These are phyloP conservation scores for Telenomus remus DNA, from an alignment of 1,140 invertebrate species.

Conservation along the genomic window DNA sequence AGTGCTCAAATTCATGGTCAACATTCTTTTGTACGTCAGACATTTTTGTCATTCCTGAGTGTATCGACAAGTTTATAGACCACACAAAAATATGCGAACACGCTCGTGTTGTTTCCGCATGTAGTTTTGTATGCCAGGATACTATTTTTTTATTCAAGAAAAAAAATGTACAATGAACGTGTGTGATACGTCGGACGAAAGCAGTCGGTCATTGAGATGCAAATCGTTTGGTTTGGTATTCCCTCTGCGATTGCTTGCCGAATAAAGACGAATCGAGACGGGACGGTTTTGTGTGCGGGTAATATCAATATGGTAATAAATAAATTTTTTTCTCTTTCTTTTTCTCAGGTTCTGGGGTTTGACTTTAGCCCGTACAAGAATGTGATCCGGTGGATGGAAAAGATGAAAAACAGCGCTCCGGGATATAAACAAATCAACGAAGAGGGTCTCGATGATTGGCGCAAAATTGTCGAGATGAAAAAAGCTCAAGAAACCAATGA, in stretches of 20 bases:
- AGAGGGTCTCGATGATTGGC: slow-evolving; percentile 69
- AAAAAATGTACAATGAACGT: slow-evolving; percentile 18
- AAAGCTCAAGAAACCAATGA: neutral
- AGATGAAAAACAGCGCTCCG: slow-evolving; percentile 80
- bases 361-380: slow-evolving; percentile 82
- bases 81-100: too few species aligned
- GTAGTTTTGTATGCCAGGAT: slow-evolving; percentile 17
- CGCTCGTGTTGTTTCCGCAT: slow-evolving; percentile 6
- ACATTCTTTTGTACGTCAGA: too few species aligned
- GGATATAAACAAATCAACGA: slow-evolving; percentile 85
- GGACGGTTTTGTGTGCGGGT: slow-evolving; percentile 29
- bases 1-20: too few species aligned
- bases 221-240: slow-evolving; percentile 37
- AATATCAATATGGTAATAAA: slow-evolving; percentile 45
- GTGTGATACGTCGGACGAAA: slow-evolving; percentile 7
- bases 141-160: too few species aligned
- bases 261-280: slow-evolving; percentile 33
- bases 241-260: slow-evolving; percentile 16
- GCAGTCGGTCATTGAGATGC: slow-evolving; percentile 33
- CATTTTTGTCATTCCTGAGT: too few species aligned
- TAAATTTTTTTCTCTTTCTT: slow-evolving; percentile 18
- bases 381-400: slow-evolving; percentile 82
- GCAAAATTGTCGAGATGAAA: slow-evolving; percentile 37
- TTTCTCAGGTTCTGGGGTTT: slow-evolving; percentile 80
- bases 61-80: too few species aligned